Evolutionary conservation across 2,888 invertebrate genomes (phyloP), one percentile per base, ranked within the genome.

Genomic region (Salpingus planirostris): DNA sequence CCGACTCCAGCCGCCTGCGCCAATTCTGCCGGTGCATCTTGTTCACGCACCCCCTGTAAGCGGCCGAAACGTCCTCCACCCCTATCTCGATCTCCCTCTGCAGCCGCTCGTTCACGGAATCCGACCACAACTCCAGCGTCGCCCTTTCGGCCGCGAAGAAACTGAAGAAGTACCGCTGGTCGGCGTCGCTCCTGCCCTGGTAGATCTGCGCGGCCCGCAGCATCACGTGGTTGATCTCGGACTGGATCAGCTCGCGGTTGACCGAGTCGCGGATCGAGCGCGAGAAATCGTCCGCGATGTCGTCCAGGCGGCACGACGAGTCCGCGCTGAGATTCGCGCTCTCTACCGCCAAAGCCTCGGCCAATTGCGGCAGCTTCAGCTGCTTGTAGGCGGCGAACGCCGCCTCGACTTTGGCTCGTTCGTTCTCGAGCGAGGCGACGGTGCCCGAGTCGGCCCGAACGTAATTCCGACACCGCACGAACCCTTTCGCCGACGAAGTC

Each of bases 161-260:
- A 39, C 76, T 75, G 50, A 77, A 75, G 31, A 75, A 73, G 27
- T 69, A 68, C 40, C 63, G 58, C 13, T 74, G 68, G 40, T 74
- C 69, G 3, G 60, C 62, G 8, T 67, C 61, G 14, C 56, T 43
- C 22, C 72, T 71, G 18, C 65, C 67, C 50, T 81, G 82, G 56
- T 82, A 81, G 3, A 74, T 66, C 51, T 78, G 77, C 3, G 80
- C 80, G 33, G 80, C 82, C 22, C 79, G 71, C 50, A 72, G 68
- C 54, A 84, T 71, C 3, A 84, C 80, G 36, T 83, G 80, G 11
- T 80, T 74, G 38, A 85, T 80, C 64, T 85, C 85, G 0, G 81
- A 78, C 53, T 82, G 81, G 14, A 85, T 80, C 14, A 86, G 66
- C 58, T 83, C 83, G 2, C 77, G 74, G 49, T 80, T 81, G 1